phyloP scores from a whole-genome alignment of 2,888 invertebrate species.

The Eilema depressum region DNA sequence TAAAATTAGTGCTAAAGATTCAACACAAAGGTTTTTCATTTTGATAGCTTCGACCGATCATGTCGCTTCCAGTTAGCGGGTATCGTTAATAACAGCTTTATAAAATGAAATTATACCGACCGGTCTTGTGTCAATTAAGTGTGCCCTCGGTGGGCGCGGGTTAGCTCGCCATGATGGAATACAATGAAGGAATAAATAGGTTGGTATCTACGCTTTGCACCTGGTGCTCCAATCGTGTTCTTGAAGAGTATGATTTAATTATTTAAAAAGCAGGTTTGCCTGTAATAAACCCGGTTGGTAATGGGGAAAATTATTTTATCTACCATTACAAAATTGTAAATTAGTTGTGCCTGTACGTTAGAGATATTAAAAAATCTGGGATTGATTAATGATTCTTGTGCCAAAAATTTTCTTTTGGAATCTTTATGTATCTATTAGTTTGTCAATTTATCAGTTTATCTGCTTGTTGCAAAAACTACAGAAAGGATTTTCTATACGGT shows the following conservation, averaged over 20 bases:
- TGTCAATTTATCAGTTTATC: no score
- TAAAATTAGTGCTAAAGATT: not conserved
- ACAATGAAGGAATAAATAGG: conserved; percentile 45
- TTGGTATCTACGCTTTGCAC: conserved; percentile 48
- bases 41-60: conserved; percentile 21
- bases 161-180: conserved; percentile 35
- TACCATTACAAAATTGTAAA: no score
- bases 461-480: no score
- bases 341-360: no score
- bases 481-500: no score
- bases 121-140: conserved; percentile 59
- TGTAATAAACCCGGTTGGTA: not conserved
- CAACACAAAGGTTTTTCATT: not conserved
- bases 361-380: no score
- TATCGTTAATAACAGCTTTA: conserved; percentile 64
- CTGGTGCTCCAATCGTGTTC: conserved; percentile 32
- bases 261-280: not conserved
- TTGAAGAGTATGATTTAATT: conserved; percentile 24
- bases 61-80: conserved; percentile 12
- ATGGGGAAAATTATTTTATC: no score
- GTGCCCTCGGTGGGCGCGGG: conserved; percentile 43
- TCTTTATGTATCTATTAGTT: no score
- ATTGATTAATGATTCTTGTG: no score
- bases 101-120: conserved; percentile 49
- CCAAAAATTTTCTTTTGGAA: no score